phyloP scores from a whole-genome alignment of 2,888 invertebrate genomes.

The Aricia artaxerxes region DNA sequence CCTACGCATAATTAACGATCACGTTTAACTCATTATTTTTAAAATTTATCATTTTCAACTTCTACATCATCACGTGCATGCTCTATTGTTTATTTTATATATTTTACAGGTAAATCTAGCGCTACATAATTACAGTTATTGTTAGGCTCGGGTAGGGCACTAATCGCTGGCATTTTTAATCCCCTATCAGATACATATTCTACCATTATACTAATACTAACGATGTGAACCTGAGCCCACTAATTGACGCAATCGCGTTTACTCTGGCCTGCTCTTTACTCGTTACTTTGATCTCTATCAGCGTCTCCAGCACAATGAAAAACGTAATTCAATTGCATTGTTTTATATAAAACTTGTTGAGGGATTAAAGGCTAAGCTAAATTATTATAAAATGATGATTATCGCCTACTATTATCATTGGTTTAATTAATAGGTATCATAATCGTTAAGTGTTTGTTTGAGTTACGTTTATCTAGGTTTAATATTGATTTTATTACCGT shows the following conservation, averaged over 20 bases:
- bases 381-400: background rate
- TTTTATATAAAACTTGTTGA: slow-evolving; percentile 34
- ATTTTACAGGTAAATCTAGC: background rate
- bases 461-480: background rate
- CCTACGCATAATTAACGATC: too few relatives aligned
- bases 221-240: slow-evolving; percentile 68
- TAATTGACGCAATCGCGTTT: slow-evolving; percentile 71
- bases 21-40: background rate
- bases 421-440: background rate
- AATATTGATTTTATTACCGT: background rate
- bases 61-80: background rate
- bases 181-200: slow-evolving; percentile 50
- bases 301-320: slow-evolving; percentile 59
- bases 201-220: slow-evolving; percentile 68
- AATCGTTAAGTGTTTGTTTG: background rate
- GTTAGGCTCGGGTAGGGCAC: slow-evolving; percentile 43
- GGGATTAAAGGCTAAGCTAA: slow-evolving; percentile 30
- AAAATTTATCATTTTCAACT: background rate
- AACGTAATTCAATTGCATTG: slow-evolving; percentile 55
- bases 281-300: slow-evolving; percentile 55
- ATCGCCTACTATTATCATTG: slow-evolving; percentile 1
- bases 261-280: slow-evolving; percentile 58
- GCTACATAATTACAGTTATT: slow-evolving; percentile 15
- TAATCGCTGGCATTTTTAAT: slow-evolving; percentile 41
- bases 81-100: background rate